phyloP scores from a whole-genome alignment of 2,113 vertebrate species.

The Chinchilla lanigera region DNA sequence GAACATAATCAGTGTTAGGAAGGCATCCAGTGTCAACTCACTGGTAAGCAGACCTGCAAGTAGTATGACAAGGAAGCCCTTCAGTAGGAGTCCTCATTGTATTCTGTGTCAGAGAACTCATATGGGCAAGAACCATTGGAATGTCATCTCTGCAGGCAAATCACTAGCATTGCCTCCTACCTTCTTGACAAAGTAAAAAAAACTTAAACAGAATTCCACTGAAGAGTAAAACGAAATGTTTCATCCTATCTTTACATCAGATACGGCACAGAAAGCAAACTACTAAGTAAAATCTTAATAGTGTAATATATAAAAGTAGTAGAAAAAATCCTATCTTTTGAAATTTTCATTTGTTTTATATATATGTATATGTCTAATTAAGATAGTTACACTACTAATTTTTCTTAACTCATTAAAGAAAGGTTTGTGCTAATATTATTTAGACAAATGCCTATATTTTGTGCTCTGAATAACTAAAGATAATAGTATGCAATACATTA shows the following conservation, averaged over 20 bases:
- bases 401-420: background rate
- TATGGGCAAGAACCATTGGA: background rate
- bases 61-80: background rate
- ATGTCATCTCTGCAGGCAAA: background rate
- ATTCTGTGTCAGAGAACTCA: slow-evolving; percentile 74
- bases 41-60: background rate
- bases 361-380: too few relatives aligned
- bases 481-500: too few relatives aligned
- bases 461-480: too few relatives aligned
- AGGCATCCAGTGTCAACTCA: background rate
- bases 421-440: background rate
- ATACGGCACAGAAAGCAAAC: background rate
- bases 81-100: slow-evolving; percentile 82
- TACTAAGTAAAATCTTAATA: background rate
- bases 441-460: background rate
- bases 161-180: background rate
- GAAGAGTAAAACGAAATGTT: background rate
- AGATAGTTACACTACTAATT: too few relatives aligned
- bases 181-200: background rate
- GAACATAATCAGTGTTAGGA: background rate
- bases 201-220: background rate
- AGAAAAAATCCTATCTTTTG: background rate
- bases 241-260: background rate
- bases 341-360: background rate
- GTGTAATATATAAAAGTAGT: background rate